Evolutionary conservation across 2,888 invertebrate species (phyloP), one percentile per base, ranked within the genome.

Genomic region (Norana najaformis): DNA sequence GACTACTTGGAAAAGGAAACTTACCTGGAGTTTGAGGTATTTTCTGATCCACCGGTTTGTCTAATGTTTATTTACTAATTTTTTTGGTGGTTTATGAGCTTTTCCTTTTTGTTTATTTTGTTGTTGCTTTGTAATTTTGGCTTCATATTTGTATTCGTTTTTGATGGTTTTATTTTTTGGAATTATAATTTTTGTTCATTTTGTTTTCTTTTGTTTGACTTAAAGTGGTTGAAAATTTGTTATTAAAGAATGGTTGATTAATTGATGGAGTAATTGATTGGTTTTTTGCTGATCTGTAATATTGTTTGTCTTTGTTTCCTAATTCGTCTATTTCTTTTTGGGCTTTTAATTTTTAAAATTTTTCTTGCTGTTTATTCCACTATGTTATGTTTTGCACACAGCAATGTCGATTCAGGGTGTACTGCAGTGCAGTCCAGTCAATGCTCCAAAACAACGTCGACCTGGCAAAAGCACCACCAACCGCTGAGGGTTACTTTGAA

Each of bases 1-100:
- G 97, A 97, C 95, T 97, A 97, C 93, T 96, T 97, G 94, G 98
- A 98, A 95, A 98, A 98, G 95, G 98, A 98, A 94, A 96, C 96
- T 93, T 98, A 97, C 95, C 96, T 99, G 93, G 97, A 97, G 94
- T 97, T 97, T 95, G 99, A 99, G 96, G 99, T 98, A 92, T 16
- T 30, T 88, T 34, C 11, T 34, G 6, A 23, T 36, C 4, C 36
- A 85, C 37, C n/a, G 20, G 85, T 8, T 35, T 69, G n/a, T n/a
- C 30, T 16, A 5, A 16, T n/a, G 16, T 69, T 69, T 69, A n/a
- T n/a, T n/a, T 6, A n/a, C 11, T 16, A n/a, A 69, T 69, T 69
- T 30, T 69, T 69, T n/a, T n/a, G n/a, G 69, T 8, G n/a, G 30
- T 69, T 30, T 69, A 11, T 69, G n/a, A n/a, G 69, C n/a, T 69